A percentile compares a stretch with the other conserved stretches of the same genome.
Conservation (phyloP, 2,797 vertebrate species). For the Corythornis leucogaster region DNA sequence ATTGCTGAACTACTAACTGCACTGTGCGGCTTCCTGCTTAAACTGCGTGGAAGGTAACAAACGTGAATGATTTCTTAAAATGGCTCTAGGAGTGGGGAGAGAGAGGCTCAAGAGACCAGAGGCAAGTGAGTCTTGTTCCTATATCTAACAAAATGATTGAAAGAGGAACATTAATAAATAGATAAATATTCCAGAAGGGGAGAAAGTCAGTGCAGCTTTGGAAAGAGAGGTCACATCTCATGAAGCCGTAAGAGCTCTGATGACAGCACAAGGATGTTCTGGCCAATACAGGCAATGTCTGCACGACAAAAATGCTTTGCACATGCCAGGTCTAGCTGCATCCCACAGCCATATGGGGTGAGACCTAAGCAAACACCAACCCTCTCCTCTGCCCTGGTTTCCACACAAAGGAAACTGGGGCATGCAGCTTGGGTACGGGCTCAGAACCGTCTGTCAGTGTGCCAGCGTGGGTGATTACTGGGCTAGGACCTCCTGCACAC, state of each 20-base stretch:
- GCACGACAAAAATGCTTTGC: not conserved
- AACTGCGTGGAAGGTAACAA: conserved; percentile 27
- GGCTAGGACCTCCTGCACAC: not conserved
- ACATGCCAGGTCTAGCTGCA: conserved; percentile 57
- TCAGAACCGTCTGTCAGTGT: not conserved
- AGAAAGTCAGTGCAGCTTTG: not conserved
- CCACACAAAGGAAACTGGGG: conserved; percentile 35
- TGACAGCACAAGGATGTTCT: not conserved
- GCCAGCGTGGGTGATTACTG: not conserved
- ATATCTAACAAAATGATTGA: not conserved
- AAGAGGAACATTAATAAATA: not conserved
- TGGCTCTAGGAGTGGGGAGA: not conserved
- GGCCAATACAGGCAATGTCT: not conserved
- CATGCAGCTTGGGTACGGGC: not conserved
- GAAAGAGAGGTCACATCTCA: not conserved
- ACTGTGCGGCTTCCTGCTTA: conserved; percentile 42
- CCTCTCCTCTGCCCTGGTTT: conserved; percentile 52
- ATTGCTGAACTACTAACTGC: conserved; percentile 37
- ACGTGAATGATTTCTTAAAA: conserved; percentile 34
- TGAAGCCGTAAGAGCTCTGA: not conserved
- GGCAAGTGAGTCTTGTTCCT: not conserved
- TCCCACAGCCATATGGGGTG: conserved; percentile 41
- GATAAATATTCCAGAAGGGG: not conserved
- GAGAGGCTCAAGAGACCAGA: not conserved
- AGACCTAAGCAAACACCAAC: conserved; percentile 39